Evolutionary conservation across 2,797 vertebrate species (phyloP).

Genomic region (Myripristis jacobus): DNA sequence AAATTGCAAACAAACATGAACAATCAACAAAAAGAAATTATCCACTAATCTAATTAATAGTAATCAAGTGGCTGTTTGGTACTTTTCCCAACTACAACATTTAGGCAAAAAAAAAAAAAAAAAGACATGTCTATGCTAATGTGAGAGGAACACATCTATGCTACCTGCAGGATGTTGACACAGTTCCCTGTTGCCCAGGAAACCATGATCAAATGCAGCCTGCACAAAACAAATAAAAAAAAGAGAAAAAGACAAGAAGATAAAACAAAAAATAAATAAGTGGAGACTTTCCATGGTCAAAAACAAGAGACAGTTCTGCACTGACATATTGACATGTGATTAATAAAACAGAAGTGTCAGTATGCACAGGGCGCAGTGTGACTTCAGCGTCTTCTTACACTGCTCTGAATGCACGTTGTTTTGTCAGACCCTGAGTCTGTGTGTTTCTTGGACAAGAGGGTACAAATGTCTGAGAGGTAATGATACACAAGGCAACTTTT

Average conservation of each 20-base stretch:
- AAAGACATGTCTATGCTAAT: slow-evolving; percentile 41
- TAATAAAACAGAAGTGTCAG: slow-evolving; percentile 35
- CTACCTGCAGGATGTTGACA: slow-evolving; percentile 64
- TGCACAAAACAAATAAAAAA: slow-evolving; percentile 7
- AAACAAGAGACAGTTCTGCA: slow-evolving; percentile 44
- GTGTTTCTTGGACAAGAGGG: slow-evolving; percentile 26
- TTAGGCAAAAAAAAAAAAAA: slow-evolving; percentile 41
- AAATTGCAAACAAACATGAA: slow-evolving; percentile 61
- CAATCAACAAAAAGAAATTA: slow-evolving; percentile 24
- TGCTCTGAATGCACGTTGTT: slow-evolving; percentile 22
- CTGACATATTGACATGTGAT: slow-evolving; percentile 23
- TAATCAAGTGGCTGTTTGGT: slow-evolving; percentile 20
- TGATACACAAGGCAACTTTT: slow-evolving; percentile 59
- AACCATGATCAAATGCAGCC: slow-evolving; percentile 39
- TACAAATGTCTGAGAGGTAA: slow-evolving; percentile 41
- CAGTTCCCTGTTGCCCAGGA: slow-evolving; percentile 45
- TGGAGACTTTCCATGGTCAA: slow-evolving; percentile 38
- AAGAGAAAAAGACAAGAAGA: not conserved
- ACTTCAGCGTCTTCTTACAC: slow-evolving; percentile 32
- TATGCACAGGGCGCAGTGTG: slow-evolving; percentile 3
- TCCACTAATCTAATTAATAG: slow-evolving; percentile 31
- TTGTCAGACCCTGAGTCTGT: slow-evolving; percentile 66
- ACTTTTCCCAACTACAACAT: slow-evolving; percentile 1
- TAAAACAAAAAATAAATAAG: not conserved
- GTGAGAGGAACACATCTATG: slow-evolving; percentile 68